These are phyloP conservation scores for Thaumetopoea pityocampa DNA, from an alignment of 1,140 invertebrate genomes.

Conservation along the genomic window DNA sequence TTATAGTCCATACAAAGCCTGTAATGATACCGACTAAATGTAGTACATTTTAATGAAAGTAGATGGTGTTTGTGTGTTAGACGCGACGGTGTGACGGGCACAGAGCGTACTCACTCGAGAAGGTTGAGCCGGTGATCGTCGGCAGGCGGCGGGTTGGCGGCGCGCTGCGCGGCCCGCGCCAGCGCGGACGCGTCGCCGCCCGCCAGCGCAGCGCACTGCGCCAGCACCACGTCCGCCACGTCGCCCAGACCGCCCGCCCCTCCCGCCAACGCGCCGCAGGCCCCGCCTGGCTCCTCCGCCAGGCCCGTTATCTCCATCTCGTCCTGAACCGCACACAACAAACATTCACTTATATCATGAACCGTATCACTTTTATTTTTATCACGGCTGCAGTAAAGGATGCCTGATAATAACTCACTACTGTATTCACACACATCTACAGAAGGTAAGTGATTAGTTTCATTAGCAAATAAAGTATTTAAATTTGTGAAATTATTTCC, in stretches of 20 bases:
- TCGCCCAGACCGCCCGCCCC: constrained; percentile 73
- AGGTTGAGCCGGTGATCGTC: constrained; percentile 77
- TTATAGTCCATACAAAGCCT: no score
- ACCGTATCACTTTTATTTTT: not conserved
- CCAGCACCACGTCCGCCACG: constrained; percentile 87
- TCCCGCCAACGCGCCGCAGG: constrained; percentile 79
- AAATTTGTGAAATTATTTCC: no score
- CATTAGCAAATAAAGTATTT: no score
- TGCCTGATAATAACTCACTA: no score
- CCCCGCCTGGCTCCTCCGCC: constrained; percentile 86
- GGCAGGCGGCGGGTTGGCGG: constrained; percentile 48
- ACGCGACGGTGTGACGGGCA: not conserved
- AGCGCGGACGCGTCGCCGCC: constrained; percentile 81
- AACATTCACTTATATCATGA: not conserved
- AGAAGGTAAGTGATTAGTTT: no score
- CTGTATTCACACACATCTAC: no score
- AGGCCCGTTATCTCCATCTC: constrained; percentile 96
- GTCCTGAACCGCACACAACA: constrained; percentile 76
- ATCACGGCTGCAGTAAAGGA: no score
- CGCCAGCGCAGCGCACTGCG: constrained; percentile 87
- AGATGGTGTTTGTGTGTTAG: not conserved
- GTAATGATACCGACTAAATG: no score
- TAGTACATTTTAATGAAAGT: no score
- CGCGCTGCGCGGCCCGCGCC: constrained; percentile 79
- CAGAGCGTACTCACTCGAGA: constrained; percentile 77